Base-by-base conservation (phyloP, 2,113 vertebrate genomes). In the Pipa parva region DNA sequence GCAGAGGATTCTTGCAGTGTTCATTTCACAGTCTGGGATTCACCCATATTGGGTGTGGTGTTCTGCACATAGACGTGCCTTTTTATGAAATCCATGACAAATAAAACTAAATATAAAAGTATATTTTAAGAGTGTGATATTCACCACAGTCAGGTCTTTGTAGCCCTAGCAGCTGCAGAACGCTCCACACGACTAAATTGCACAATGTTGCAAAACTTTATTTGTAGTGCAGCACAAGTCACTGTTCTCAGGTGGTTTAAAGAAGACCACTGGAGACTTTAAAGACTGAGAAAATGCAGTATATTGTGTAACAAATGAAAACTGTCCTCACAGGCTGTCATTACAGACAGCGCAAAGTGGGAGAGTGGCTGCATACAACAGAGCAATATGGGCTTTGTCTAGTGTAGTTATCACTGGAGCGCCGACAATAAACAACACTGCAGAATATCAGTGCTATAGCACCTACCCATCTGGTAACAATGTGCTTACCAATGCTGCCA, bases 121-220 rank as follows among this genome's bases (percentile, higher is more conserved):
- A 31, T 6, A 5, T 6, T 31, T 31, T 31, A 6, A 31, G 29
- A 6, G 29, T 10, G 10, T 31, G 10, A 10, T 10, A 31, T 31
- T 6, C 29, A 6, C 5, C 10, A 31, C 29, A 31, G 10, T 31
- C n/a, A n/a, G n/a, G 29, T 31, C 29, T 31, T 31, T 6, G 5
- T 31, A 31, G 29, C 10, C 29, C 5, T 6, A 6, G 29, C 10
- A 31, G 10, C 5, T 6, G 10, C 29, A 31, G 29, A n/a, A n/a
- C n/a, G n/a, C n/a, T n/a, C n/a, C n/a, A n/a, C n/a, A 31, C 29
- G 10, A 31, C 10, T 10, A 5, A 31, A 10, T 6, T 15, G 77
- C 81, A 33, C 86, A 77, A 80, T 79, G 83, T 83, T 80, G 83
- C 64, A n/a, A 80, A 65, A 82, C 76, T 89, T 89, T 86, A 85